Base-by-base conservation (phyloP, 1,140 invertebrate genomes). In the Copidosoma floridanum region DNA sequence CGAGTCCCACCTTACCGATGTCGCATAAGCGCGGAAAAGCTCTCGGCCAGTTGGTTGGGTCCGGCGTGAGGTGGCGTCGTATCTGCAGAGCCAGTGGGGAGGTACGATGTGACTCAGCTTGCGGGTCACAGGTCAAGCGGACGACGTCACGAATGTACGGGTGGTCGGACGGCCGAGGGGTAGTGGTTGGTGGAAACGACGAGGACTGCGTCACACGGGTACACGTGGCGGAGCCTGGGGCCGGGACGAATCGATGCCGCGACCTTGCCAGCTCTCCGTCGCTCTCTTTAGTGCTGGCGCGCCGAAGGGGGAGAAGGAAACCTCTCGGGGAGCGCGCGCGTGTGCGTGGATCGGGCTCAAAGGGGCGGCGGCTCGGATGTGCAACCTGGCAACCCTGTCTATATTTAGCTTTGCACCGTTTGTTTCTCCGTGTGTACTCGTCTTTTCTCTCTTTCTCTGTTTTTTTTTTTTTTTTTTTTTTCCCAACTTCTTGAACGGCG, bases 361-460 rank as follows among this genome's bases (percentile, higher is more conserved):
- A 80, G 75, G 78, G 78, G 78, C 76, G 76, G 78, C 72, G 76
- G 77, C 76, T 77, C 76, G 76, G 76, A 77, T 77, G 75, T 78
- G 75, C 75, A 79, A 78, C 76, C 77, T 75, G 76, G 78, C 75
- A 79, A 80, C 77, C 72, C 77, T 76, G 71, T 77, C 77, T 79
- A 79, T 79, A 80, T 79, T 80, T 80, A 80, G 77, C 74, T 75
- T 72, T 60, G 64, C 70, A 75, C 65, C 64, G 16, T 63, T 50
- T 29, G 26, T 37, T 18, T 21, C 40, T 43, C 18, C 27, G 3
- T 3, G 6, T 52, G 23, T 41, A 10, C 37, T 24, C 20, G 16
- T 41, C 37, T 6, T 11, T 53, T 24, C 37, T 41, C 12, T 27
- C 35, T 11, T 8, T 53, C 12, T 52, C 23, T 23, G 0, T 35